phyloP scores from a whole-genome alignment of 2,888 invertebrate species.

The Plemyria rubiginata region DNA sequence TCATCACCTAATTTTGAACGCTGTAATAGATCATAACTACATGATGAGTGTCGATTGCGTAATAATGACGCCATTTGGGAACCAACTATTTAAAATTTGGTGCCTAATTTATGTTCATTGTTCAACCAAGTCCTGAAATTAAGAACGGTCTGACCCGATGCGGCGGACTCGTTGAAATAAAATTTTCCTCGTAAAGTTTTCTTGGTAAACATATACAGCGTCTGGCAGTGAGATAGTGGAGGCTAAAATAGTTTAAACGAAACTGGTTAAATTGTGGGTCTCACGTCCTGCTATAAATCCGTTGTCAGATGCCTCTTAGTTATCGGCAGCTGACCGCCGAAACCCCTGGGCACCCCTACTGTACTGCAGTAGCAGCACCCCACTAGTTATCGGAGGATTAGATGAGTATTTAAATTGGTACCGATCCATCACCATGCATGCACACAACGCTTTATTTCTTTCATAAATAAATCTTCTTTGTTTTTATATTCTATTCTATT shows the following conservation, averaged over 20 bases:
- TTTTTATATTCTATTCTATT: not conserved
- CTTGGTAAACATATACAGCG: constrained; percentile 28
- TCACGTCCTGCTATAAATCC: constrained; percentile 50
- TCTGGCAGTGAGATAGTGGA: constrained; percentile 41
- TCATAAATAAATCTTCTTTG: not conserved
- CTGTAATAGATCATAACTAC: constrained; percentile 58
- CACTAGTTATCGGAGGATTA: constrained; percentile 50
- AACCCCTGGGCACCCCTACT: constrained; percentile 44
- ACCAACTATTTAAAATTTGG: constrained; percentile 39
- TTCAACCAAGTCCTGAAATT: constrained; percentile 36
- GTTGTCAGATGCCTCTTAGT: constrained; percentile 54
- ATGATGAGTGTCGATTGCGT: constrained; percentile 54
- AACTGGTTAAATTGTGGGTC: constrained; percentile 42
- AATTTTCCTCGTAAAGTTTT: constrained; percentile 22
- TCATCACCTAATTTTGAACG: constrained; percentile 50
- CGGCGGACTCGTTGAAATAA: constrained; percentile 10
- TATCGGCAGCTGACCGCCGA: constrained; percentile 54
- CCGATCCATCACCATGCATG: constrained; percentile 7
- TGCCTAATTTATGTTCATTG: constrained; percentile 41
- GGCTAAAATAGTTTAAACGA: constrained; percentile 40
- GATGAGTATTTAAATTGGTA: constrained; percentile 41
- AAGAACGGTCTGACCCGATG: constrained; percentile 23
- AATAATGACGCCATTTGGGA: constrained; percentile 47
- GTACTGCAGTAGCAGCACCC: constrained; percentile 39
- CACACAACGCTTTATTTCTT: constrained; percentile 1